Evolutionary conservation across 2,888 invertebrate species (phyloP), one percentile per base, ranked within the genome.

Genomic region (Psylliodes chrysocephalus): DNA sequence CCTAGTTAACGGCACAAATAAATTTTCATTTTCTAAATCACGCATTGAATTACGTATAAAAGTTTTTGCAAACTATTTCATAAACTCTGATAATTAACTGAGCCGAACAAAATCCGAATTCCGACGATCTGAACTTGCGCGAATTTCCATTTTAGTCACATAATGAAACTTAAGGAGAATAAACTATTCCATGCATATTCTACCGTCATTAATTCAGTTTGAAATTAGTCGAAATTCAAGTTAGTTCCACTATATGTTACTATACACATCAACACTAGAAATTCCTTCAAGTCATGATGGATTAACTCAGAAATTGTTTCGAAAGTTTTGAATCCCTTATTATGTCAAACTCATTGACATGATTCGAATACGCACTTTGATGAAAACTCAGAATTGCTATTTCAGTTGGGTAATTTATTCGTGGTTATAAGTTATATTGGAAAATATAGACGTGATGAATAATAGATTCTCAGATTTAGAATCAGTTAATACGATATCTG

Each of bases 111-210:
- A 47, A 49, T 49, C 28, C 1, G 49, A 49, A 49, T 28, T 4
- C 17, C n/a, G 49, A 49, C n/a, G 49, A 49, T 15, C 28, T 49
- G 30, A 49, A 49, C 14, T 49, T 49, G 28, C 17, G 49, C 28
- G 49, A 49, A 49, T 49, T 49, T 49, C 49, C 28, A 49, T 49
- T 49, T 49, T 30, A 49, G 49, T 49, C 49, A 49, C 49, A 49
- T 49, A 49, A 49, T 19, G 35, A 60, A 60, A 17, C 25, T 38
- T 35, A 54, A 47, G 46, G 30, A 15, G 38, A 53, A 46, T 54
- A 47, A 54, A 35, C 54, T 47, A 42, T 59, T 53, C 30, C 57
- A 63, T 63, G 63, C 57, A 63, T 63, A 63, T 63, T 63, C 57
- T 59, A 28, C 22, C 38, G 35, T 40, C 51, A 64, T 64, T 64